Base-by-base conservation (phyloP, 1,140 invertebrate species). In the Bombus balteatus region DNA sequence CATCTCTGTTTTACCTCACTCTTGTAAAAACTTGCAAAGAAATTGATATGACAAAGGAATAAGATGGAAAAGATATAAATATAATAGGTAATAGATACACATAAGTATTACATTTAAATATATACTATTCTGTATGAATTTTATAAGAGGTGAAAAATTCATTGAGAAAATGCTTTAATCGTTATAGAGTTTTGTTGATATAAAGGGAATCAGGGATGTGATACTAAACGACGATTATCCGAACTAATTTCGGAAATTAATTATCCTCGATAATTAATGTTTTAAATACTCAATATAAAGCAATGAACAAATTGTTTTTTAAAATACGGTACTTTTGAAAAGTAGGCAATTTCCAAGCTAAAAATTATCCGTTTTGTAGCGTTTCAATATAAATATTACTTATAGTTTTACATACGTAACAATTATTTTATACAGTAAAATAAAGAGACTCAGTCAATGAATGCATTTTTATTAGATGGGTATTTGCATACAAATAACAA, bases 191-290 rank as follows among this genome's bases (percentile, higher is more conserved):
- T 75, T 47, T 53, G 76, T 75, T 28, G 43, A 34, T 66, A 43
- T 75, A 41, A 15, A 77, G 73, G 34, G 71, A 83, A 83, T 77
- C 73, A 77, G 81, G 62, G 73, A 68, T 83, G 81, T 77, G 62
- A 68, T 34, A 68, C 28, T 4, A 77, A 82, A 82, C 72, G 81
- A 77, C 81, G 73, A 68, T 83, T 83, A 77, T 83, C 73, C 73
- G 73, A 76, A 83, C 62, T n/a, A 66, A 53, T 66, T n/a, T 83
- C 59, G 25, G 53, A 37, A 76, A 43, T n/a, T 8, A 66, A 28
- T 22, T 8, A 66, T 75, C 25, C 5, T 75, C 5, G 5, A 75
- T 75, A 53, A 75, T 75, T 75, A n/a, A 75, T 12, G 18, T 75
- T 10, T 75, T 43, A 53, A 75, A 34, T 53, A 81, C 18, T 73